These are phyloP conservation scores for Dryomyza anilis DNA, from an alignment of 2,888 invertebrate genomes.

Conservation along the genomic window DNA sequence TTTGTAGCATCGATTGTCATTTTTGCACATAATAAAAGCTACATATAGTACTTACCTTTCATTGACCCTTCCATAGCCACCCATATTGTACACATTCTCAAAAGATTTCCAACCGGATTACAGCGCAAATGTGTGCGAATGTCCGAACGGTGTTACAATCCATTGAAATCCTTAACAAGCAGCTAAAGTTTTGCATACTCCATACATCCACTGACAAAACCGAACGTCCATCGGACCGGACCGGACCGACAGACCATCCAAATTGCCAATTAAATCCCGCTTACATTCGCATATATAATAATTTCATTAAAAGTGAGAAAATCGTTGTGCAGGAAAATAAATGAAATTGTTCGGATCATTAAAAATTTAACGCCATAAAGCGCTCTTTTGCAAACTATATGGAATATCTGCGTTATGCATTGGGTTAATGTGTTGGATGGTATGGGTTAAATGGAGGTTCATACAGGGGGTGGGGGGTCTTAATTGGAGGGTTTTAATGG, in stretches of 20 bases:
- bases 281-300: constrained; percentile 39
- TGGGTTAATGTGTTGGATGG: not conserved
- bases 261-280: constrained; percentile 40
- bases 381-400: no score
- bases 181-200: no score
- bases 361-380: constrained; percentile 16
- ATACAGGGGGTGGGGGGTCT: not conserved
- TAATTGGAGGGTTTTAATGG: no score
- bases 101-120: no score
- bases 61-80: no score
- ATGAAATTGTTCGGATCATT: constrained; percentile 18
- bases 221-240: not conserved
- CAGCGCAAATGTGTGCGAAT: no score
- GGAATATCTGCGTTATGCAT: no score
- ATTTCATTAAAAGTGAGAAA: constrained; percentile 37
- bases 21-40: constrained; percentile 16
- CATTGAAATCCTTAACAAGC: not conserved
- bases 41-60: no score
- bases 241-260: constrained; percentile 34
- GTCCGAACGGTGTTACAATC: no score
- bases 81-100: no score
- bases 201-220: no score
- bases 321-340: constrained; percentile 20
- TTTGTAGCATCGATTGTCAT: not conserved
- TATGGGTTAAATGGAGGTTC: no score